Conservation (phyloP, 2,113 vertebrate species). For the Vulpes lagopus region DNA sequence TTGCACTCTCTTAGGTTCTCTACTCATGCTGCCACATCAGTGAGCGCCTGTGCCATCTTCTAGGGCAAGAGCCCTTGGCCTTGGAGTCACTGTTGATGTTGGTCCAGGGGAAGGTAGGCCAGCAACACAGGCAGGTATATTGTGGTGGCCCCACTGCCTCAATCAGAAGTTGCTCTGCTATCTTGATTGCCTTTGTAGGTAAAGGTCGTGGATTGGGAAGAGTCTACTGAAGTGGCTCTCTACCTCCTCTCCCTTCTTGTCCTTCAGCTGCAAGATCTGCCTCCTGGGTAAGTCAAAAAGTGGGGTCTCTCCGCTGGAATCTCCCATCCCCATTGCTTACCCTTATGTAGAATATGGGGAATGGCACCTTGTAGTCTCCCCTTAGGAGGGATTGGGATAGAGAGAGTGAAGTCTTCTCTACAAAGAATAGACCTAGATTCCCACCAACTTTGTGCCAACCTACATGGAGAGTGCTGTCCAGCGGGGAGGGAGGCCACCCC, state of each 20-base stretch:
- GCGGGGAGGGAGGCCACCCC: background rate
- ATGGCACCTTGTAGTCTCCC: background rate
- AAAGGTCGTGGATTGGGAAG: constrained; percentile 68
- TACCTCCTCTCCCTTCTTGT: constrained; percentile 86
- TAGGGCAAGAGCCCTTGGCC: constrained; percentile 80
- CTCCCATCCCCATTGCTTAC: background rate
- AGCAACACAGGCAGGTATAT: background rate
- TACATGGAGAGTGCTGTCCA: background rate
- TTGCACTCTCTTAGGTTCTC: constrained; percentile 81
- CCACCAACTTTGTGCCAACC: background rate
- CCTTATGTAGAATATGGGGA: background rate
- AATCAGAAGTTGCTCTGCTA: constrained; percentile 18
- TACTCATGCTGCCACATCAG: constrained; percentile 87
- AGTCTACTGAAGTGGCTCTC: constrained; percentile 83
- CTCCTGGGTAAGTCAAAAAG: constrained; percentile 83
- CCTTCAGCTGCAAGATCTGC: constrained; percentile 79
- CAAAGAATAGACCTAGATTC: constrained; percentile 44
- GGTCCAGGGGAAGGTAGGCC: constrained; percentile 85
- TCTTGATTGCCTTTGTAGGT: constrained; percentile 80
- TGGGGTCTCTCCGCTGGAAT: background rate
- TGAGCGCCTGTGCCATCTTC: constrained; percentile 77
- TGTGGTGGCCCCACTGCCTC: background rate
- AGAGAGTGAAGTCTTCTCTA: background rate
- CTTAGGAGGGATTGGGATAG: background rate
- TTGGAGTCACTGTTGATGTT: constrained; percentile 79